phyloP scores from a whole-genome alignment of 2,113 vertebrate genomes.

The Dermatemys mawii region DNA sequence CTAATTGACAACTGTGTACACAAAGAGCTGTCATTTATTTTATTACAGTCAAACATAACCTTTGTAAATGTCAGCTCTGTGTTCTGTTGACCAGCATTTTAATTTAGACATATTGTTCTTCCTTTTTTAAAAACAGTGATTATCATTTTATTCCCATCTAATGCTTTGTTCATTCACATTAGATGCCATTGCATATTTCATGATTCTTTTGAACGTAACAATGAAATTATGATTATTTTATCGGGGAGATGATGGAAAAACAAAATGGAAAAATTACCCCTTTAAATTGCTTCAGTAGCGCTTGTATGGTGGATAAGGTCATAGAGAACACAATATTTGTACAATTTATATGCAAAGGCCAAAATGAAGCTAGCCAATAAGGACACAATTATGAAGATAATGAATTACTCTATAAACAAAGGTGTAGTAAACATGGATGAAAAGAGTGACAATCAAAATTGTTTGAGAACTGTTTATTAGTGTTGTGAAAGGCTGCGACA shows the following conservation, averaged over 20 bases:
- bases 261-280: neutral
- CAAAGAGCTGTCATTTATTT: conserved; percentile 70
- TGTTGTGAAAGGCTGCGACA: neutral
- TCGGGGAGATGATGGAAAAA: neutral
- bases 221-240: neutral
- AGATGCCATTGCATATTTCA: neutral
- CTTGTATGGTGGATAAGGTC: neutral
- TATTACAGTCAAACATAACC: conserved; percentile 75
- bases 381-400: neutral
- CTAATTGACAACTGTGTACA: conserved; percentile 73
- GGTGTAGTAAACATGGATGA: neutral
- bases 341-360: neutral
- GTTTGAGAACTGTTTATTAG: neutral
- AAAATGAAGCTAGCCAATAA: neutral
- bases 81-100: conserved; percentile 71
- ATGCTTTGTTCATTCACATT: neutral
- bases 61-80: conserved; percentile 72
- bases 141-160: conserved; percentile 38
- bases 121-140: conserved; percentile 1
- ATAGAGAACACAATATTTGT: neutral
- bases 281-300: neutral
- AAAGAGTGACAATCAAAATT: neutral
- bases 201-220: conserved; percentile 2
- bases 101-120: conserved; percentile 62
- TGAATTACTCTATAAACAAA: neutral